phyloP scores from a whole-genome alignment of 2,888 invertebrate species.

The Oscheius sp. region DNA sequence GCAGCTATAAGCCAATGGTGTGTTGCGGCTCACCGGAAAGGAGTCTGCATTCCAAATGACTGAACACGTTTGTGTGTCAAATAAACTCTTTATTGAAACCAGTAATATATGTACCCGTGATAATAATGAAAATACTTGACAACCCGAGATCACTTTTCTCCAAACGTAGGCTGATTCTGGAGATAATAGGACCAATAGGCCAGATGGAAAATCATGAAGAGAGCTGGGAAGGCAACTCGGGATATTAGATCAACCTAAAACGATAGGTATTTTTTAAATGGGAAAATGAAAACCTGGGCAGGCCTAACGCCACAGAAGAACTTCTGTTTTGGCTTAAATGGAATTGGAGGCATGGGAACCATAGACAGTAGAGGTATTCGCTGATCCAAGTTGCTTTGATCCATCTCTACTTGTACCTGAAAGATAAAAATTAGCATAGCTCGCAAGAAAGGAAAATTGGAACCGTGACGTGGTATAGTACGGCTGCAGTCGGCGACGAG shows the following conservation, averaged over 20 bases:
- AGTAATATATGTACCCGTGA: background rate
- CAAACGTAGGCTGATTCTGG: conserved; percentile 4
- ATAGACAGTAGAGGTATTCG: conserved; percentile 55
- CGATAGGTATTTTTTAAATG: conserved; percentile 26
- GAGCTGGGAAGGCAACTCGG: conserved; percentile 67
- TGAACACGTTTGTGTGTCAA: background rate
- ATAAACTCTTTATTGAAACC: conserved; percentile 7
- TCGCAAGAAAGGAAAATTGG: no score
- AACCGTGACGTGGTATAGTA: no score
- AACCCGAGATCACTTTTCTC: background rate
- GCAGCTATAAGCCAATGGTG: background rate
- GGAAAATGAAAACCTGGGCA: conserved; percentile 44
- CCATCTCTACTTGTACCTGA: conserved; percentile 32
- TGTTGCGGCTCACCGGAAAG: background rate
- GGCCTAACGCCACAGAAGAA: conserved; percentile 50
- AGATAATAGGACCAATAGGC: conserved; percentile 55
- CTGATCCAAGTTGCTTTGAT: conserved; percentile 43
- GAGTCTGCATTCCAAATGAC: background rate
- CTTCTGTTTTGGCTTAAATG: conserved; percentile 50
- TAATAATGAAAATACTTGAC: no score
- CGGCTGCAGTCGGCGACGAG: no score
- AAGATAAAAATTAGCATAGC: background rate
- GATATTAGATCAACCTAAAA: conserved; percentile 68
- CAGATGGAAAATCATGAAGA: conserved; percentile 69
- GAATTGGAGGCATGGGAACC: conserved; percentile 57